Evolutionary conservation across 2,797 vertebrate species (phyloP), one percentile per base, ranked within the genome.

Genomic region (Echeneis naucrates): DNA sequence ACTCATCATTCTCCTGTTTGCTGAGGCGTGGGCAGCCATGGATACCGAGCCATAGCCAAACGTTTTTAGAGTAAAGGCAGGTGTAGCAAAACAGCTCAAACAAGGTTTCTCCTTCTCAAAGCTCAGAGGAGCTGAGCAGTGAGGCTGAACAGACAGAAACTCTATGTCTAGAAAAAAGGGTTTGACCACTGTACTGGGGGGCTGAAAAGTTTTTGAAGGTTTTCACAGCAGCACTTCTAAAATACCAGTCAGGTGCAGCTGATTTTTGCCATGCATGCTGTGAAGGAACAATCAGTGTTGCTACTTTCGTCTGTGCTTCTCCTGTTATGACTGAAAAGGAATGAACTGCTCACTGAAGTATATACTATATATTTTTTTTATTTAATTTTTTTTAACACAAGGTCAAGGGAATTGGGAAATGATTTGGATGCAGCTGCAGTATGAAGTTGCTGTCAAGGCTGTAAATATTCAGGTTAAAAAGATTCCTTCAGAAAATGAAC

Each of bases 31-130:
- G 8, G 48, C 32, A 68, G 32, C 37, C 40, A 35, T 44, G 55
- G 56, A 75, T 44, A 71, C 69, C 1, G 26, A 75, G 27, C 32
- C 42, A 55, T 19, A 57, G 45, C 47, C 61, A 65, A 19, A 38
- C 60, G 58, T 53, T 14, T 37, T 13, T 35, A 32, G 45, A 37
- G 24, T 35, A 19, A 65, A 48, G 30, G 50, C 19, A 70, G 52
- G 23, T 66, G n/a, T n/a, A 23, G 24, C 54, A 47, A 38, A 32
- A 54, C 32, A 37, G 21, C 44, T 30, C 1, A 37, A 16, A 50
- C 35, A 47, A 42, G 40, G 24, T 6, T 19, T 48, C 9, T 14
- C 10, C 4, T 45, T 47, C 64, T 73, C 42, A 45, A 53, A 53
- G 53, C 56, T 51, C 21, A 30, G 73, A 30, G 13, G 44, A 57